Percentiles rank a stretch among this genome's conserved stretches.
These are phyloP conservation scores for Heterodera carotae DNA, from an alignment of 1,140 invertebrate genomes.

Conservation along the genomic window DNA sequence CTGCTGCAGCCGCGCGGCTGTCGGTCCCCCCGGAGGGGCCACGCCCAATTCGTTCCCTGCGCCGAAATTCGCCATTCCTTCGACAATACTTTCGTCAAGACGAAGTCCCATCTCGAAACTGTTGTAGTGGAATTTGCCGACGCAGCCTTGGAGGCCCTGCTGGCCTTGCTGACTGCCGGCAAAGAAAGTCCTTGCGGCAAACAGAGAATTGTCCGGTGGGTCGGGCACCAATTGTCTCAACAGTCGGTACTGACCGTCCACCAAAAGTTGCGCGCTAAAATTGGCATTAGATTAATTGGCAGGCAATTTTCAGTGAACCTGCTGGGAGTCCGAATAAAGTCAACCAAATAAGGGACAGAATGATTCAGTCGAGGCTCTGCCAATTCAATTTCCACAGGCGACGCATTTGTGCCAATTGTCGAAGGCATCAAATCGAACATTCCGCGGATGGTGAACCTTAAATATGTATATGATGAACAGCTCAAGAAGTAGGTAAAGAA, in stretches of 20 bases:
- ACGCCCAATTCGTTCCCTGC: slow-evolving; percentile 23
- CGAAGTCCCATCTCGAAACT: slow-evolving; percentile 29
- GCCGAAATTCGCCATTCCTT: neutral
- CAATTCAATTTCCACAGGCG: slow-evolving; percentile 39
- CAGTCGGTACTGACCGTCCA: slow-evolving; percentile 35
- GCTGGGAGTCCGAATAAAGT: slow-evolving; percentile 52
- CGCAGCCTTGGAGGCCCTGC: slow-evolving; percentile 45
- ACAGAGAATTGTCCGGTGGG: slow-evolving; percentile 12
- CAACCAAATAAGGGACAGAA: slow-evolving; percentile 53
- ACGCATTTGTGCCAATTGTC: slow-evolving; percentile 7
- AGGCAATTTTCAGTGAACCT: slow-evolving; percentile 24
- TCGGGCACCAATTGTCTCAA: slow-evolving; percentile 35
- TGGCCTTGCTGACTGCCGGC: slow-evolving; percentile 40
- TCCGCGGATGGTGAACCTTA: slow-evolving; percentile 41
- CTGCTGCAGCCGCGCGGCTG: neutral
- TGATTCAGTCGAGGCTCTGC: slow-evolving; percentile 48
- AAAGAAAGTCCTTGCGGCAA: slow-evolving; percentile 32
- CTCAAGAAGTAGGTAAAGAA: neutral
- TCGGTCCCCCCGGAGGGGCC: neutral
- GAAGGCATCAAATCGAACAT: slow-evolving; percentile 40
- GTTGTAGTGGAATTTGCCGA: slow-evolving; percentile 41
- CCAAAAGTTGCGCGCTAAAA: slow-evolving; percentile 33
- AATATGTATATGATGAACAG: slow-evolving; percentile 15
- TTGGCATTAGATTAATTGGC: neutral
- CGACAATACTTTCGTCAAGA: neutral